Evolutionary conservation across 1,140 invertebrate genomes (phyloP), one percentile per base, ranked within the genome.

Genomic region (Callitettix versicolor): DNA sequence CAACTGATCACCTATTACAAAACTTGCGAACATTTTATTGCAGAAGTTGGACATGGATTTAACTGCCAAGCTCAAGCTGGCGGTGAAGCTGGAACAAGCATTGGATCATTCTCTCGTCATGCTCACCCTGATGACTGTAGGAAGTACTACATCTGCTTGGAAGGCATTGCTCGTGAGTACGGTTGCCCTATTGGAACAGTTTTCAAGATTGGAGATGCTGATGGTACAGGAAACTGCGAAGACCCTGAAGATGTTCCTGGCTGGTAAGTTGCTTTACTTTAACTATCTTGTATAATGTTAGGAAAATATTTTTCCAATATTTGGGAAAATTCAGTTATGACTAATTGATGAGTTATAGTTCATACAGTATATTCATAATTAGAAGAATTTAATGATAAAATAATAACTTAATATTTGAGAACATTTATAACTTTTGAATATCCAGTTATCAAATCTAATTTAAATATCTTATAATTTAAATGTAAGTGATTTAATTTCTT

Each of bases 141-240:
- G 63, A 93, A 94, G 69, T 95, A 94, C 73, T 95, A 91, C 78
- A 90, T 92, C 73, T 95, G 91, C 68, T 70, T 94, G 43, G 90
- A 93, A 68, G 86, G 87, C 57, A 84, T 82, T 49, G 85, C 91
- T 55, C 79, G 92, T 62, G 91, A 95, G 70, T 95, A 95, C 70
- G 91, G 92, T 53, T 95, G 92, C 73, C 90, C 90, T 61, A 90
- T 95, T 66, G 92, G 91, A 56, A 94, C 91, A 18, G 92, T 95
- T 12, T 95, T 94, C 85, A 93, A 94, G 71, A 94, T 95, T 68
- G 89, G 89, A 46, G 85, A 88, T 63, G 69, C 81, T 62, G 88
- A 92, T 56, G 90, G 88, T 62, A 85, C 84, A 57, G 88, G 91
- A 56, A 89, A 90, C 75, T 95, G 92, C 71, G 86, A 91, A 72